Evolutionary conservation across 2,113 vertebrate genomes (phyloP), one percentile per base, ranked within the genome.

Genomic region (Myotis brandtii): DNA sequence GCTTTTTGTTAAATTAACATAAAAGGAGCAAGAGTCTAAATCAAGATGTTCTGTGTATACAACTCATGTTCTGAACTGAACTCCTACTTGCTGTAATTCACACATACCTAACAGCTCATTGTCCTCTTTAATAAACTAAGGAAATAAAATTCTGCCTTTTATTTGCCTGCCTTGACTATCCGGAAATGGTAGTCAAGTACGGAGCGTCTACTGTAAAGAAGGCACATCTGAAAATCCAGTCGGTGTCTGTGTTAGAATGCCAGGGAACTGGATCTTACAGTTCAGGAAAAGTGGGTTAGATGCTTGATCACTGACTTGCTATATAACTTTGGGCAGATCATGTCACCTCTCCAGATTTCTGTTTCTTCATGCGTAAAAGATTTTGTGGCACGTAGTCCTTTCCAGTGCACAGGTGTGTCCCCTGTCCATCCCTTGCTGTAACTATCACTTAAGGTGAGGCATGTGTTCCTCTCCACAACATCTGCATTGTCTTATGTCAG

Each of bases 101-200:
- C 67, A 86, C 95, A 95, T 94, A 97, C 9, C 0, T 76, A 96
- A 94, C 89, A 67, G 56, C 8, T 25, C 79, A 93, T 95, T 79
- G 86, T 97, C 96, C 75, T 98, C 98, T 96, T 88, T 95, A 98
- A 99, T 98, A 98, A 99, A 98, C 52, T 56, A 95, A 85, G n/a
- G 95, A 97, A 98, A 97, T 77, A 62, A 89, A 86, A 72, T 54
- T 73, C 4, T 66, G 85, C 5, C 50, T 30, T 43, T 69, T 34
- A 40, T 27, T 90, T 94, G 64, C 66, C 34, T 82, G 6, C 32
- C 48, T 95, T 95, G 40, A 43, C 30, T 48, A 32, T 86, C 3
- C 12, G 66, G 50, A 73, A 79, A 25, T n/a, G 56, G 56, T 59
- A 23, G 56, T 4, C 56, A 62, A 16, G 17, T 67, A 12, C 5